phyloP scores from a whole-genome alignment of 2,888 invertebrate species.

The Oxyscelio sp. region DNA sequence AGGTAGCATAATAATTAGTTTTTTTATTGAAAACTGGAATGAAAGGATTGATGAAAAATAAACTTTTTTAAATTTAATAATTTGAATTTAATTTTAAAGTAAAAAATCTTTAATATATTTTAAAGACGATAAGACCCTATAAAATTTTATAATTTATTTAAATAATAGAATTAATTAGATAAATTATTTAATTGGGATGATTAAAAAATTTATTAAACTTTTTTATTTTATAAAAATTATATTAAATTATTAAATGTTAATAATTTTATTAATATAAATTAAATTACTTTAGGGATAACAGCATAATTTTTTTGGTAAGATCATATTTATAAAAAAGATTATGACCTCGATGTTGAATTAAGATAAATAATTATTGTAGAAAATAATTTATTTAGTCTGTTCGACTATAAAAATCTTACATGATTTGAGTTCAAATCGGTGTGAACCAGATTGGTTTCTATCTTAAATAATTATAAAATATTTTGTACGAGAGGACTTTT shows the following conservation, averaged over 20 bases:
- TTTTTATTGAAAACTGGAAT: slow-evolving; percentile 94
- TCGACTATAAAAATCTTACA: slow-evolving; percentile 95
- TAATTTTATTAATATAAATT: slow-evolving; percentile 87
- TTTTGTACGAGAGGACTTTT: slow-evolving; percentile 94
- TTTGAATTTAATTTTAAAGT: slow-evolving; percentile 90
- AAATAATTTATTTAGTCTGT: slow-evolving; percentile 93
- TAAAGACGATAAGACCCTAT: slow-evolving; percentile 94
- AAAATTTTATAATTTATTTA: slow-evolving; percentile 90
- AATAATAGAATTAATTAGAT: slow-evolving; percentile 86
- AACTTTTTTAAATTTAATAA: slow-evolving; percentile 90
- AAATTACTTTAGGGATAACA: slow-evolving; percentile 96
- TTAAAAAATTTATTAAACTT: slow-evolving; percentile 90
- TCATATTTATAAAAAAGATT: slow-evolving; percentile 93
- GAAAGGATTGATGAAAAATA: slow-evolving; percentile 92
- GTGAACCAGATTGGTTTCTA: slow-evolving; percentile 96
- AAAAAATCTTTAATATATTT: slow-evolving; percentile 91
- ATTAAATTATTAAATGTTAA: slow-evolving; percentile 90
- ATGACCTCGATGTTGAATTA: slow-evolving; percentile 97
- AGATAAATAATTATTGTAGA: slow-evolving; percentile 91
- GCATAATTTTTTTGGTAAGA: slow-evolving; percentile 94
- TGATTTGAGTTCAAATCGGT: slow-evolving; percentile 97
- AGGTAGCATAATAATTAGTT: slow-evolving; percentile 95
- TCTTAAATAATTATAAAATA: slow-evolving; percentile 90
- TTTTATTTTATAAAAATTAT: slow-evolving; percentile 87
- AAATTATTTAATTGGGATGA: slow-evolving; percentile 91